Percentiles rank a stretch among this genome's conserved stretches.
Evolutionary conservation across 2,113 vertebrate species (phyloP).

Genomic region (Dolichotis patagonum): DNA sequence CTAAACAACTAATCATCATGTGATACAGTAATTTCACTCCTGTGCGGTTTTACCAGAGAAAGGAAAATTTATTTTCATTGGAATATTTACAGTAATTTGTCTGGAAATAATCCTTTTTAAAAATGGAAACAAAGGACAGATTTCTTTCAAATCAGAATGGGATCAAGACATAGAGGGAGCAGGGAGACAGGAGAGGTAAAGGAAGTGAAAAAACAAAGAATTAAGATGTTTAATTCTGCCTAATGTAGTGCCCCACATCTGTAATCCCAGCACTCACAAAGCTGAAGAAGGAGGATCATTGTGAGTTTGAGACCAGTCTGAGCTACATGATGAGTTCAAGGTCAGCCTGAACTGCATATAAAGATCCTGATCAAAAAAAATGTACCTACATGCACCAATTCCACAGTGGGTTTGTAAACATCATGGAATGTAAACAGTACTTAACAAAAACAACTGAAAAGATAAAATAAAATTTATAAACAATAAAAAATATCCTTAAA

Average conservation of each 20-base stretch:
- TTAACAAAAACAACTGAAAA: not conserved
- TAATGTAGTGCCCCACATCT: too few species aligned
- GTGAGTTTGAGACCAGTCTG: too few species aligned
- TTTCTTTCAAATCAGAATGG: not conserved
- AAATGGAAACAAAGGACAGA: not conserved
- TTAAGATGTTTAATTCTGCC: not conserved
- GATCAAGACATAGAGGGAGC: not conserved
- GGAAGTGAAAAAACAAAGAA: not conserved
- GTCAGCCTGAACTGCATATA: too few species aligned
- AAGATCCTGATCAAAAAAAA: too few species aligned
- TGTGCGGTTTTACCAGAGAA: not conserved
- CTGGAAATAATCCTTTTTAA: not conserved
- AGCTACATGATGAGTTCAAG: too few species aligned
- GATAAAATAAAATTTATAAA: not conserved
- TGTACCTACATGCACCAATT: not conserved
- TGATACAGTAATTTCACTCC: not conserved
- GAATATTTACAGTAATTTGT: not conserved
- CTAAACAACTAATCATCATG: not conserved
- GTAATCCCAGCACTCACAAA: too few species aligned
- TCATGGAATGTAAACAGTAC: not conserved
- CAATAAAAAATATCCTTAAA: not conserved
- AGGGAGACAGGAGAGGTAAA: not conserved
- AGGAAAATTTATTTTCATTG: not conserved
- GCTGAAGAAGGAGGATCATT: too few species aligned
- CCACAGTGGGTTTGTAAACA: not conserved